Conservation (phyloP, 2,888 invertebrate genomes). For the Buathra laborator region DNA sequence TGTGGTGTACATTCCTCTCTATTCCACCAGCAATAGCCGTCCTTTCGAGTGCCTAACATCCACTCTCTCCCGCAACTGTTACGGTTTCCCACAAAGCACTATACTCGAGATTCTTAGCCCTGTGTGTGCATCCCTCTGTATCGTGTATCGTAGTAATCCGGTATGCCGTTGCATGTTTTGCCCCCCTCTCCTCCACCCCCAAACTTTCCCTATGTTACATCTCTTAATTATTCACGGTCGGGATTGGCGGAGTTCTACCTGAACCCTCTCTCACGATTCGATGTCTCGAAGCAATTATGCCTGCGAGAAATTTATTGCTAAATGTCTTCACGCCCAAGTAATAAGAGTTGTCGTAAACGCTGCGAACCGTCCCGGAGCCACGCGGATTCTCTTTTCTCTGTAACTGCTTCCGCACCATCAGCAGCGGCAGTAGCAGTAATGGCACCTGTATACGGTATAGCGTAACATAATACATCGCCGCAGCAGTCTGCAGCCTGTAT, state of each 20-base stretch:
- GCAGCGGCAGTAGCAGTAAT: background rate
- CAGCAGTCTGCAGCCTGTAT: constrained; percentile 15
- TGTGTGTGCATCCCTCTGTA: background rate
- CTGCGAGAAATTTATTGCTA: background rate
- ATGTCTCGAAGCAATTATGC: background rate
- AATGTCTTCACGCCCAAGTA: background rate
- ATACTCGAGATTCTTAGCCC: background rate
- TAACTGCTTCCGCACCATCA: background rate
- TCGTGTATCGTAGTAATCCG: constrained; percentile 18
- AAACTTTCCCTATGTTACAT: constrained; percentile 32
- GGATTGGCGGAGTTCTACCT: background rate
- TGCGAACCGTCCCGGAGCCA: background rate
- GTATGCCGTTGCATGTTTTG: constrained; percentile 5
- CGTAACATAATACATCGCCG: constrained; percentile 29
- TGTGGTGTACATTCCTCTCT: constrained; percentile 21
- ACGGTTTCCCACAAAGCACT: constrained; percentile 31
- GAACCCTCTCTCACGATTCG: background rate
- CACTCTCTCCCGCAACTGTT: constrained; percentile 25
- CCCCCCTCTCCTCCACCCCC: no score
- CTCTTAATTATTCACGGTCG: constrained; percentile 40
- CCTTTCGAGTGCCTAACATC: constrained; percentile 28
- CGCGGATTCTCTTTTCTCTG: background rate
- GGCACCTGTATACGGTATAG: constrained; percentile 11
- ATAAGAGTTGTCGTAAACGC: background rate
- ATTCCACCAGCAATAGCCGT: constrained; percentile 16